Evolutionary conservation across 2,888 invertebrate species (phyloP), one percentile per base, ranked within the genome.

Genomic region (Sarcophaga subvicina): DNA sequence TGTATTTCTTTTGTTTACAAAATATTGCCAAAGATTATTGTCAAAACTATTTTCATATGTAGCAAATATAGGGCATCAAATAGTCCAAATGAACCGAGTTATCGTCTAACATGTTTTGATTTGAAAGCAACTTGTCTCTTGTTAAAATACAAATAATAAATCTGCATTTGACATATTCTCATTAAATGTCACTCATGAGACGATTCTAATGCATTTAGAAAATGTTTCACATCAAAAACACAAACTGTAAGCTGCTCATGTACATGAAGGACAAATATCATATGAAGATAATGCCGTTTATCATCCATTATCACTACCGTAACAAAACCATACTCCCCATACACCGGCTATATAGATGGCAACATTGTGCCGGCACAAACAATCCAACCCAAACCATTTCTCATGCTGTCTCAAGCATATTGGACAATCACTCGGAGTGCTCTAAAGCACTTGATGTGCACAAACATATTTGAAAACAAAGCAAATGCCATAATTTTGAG

Each of bases 121-220:
- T 69, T 20, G 20, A 47, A 37, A 69, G 20, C 49, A 27, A 4
- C 27, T 54, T 59, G 60, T 49, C 45, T 37, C 14, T 47, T 47
- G 64, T 45, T 77, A 27, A 27, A 80, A 64, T 63, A 75, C 45
- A 27, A 66, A 6, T 66, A 63, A 75, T 60, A 77, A 76, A 80
- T 66, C 72, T 77, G 80, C 49, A 77, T 62, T 67, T 80, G 72
- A 77, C 84, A 80, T 54, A 72, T 80, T 76, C 54, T 63, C 69
- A 71, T 76, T 77, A 71, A 77, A 80, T 80, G 85, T 73, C 85
- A 85, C 59, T 78, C 78, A 78, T 63, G 37, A 54, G 54, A 54
- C 49, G 49, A 70, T 73, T 63, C 12, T 62, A 49, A 54, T 64
- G 59, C 22, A 70, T 79, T 73, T 66, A n/a, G 47, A 70, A 73